Conservation (phyloP, 2,113 vertebrate species). For the Salvator merianae region DNA sequence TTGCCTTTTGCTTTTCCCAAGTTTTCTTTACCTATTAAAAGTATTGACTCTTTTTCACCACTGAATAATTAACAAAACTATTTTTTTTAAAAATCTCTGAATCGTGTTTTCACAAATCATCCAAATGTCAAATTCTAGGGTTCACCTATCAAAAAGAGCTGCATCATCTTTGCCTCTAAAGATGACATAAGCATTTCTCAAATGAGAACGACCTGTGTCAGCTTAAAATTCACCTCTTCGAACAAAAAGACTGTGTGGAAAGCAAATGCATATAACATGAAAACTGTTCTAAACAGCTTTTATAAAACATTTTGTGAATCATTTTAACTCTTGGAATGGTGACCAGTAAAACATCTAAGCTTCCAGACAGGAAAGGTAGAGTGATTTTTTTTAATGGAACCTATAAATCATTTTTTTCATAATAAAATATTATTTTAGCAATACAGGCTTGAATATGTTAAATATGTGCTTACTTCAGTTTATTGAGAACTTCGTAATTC, state of each 20-base stretch:
- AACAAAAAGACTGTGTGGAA: background rate
- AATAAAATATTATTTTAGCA: background rate
- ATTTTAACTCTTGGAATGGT: background rate
- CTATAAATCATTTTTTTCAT: background rate
- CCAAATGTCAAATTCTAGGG: background rate
- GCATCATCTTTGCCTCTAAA: slow-evolving; percentile 30
- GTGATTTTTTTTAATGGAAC: background rate
- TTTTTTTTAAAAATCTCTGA: slow-evolving; percentile 14
- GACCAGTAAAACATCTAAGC: background rate
- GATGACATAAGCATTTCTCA: slow-evolving; percentile 6
- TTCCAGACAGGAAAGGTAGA: background rate
- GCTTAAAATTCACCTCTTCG: background rate
- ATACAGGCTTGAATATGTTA: background rate
- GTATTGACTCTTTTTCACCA: background rate
- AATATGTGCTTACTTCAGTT: background rate
- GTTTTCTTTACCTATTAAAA: no score
- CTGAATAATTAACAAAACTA: background rate
- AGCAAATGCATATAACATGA: background rate
- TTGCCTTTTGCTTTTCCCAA: no score
- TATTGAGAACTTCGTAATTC: slow-evolving; percentile 20
- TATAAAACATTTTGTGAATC: background rate
- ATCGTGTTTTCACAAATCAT: background rate
- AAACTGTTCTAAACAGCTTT: background rate
- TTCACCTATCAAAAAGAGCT: background rate
- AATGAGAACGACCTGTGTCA: background rate